Evolutionary conservation across 2,888 invertebrate genomes (phyloP).

Genomic region (Lottia gigantea): DNA sequence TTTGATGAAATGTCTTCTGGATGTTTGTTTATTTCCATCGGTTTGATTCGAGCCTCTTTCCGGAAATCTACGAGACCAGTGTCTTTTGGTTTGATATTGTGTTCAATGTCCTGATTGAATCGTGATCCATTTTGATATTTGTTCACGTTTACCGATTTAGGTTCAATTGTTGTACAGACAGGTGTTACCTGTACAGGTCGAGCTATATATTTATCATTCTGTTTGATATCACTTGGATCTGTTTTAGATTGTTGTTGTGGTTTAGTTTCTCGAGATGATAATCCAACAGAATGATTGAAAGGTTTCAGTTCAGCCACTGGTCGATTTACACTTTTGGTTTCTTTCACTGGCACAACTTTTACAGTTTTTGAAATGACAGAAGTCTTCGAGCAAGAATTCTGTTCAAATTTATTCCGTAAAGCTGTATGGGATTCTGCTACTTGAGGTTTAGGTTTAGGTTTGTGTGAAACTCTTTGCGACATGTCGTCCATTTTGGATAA

Average conservation of each 20-base stretch:
- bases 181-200: not conserved
- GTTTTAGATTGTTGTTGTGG: not conserved
- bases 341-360: not conserved
- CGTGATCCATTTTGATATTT: not conserved
- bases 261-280: not conserved
- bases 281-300: not conserved
- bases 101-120: not conserved
- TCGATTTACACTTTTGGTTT: not conserved
- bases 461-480: not conserved
- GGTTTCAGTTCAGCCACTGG: not conserved
- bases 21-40: slow-evolving; percentile 12
- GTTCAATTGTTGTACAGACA: not conserved
- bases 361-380: not conserved
- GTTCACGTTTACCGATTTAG: not conserved
- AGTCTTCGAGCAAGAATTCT: not conserved
- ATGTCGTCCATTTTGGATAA: slow-evolving; percentile 16
- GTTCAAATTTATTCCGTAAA: not conserved
- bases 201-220: not conserved
- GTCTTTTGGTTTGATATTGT: not conserved
- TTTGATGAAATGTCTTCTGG: slow-evolving; percentile 5
- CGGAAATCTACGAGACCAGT: not conserved
- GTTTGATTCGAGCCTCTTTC: not conserved
- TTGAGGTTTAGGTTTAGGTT: not conserved
- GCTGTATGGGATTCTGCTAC: not conserved
- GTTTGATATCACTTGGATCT: not conserved